Percentiles rank a stretch among this genome's conserved stretches.
Evolutionary conservation across 2,797 vertebrate species (phyloP).

Genomic region (Mus minutoides): DNA sequence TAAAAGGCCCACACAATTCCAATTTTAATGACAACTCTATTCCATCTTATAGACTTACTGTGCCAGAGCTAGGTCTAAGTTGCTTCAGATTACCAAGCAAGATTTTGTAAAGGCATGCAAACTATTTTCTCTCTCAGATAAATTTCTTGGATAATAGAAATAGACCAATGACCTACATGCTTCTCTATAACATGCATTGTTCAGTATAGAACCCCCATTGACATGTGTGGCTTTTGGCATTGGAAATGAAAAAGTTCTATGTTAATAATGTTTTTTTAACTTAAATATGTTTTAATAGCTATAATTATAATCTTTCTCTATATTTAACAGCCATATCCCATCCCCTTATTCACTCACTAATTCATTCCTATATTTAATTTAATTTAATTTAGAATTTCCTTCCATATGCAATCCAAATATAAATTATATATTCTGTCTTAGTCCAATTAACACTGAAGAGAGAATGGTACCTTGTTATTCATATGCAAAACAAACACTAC

Average conservation of each 20-base stretch:
- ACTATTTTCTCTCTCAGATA: conserved; percentile 40
- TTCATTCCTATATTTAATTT: no score
- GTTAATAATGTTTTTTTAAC: conserved; percentile 37
- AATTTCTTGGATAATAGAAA: conserved; percentile 11
- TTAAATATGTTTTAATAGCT: conserved; percentile 46
- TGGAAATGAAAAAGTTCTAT: conserved; percentile 37
- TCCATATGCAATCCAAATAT: background rate
- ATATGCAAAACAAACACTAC: conserved; percentile 15
- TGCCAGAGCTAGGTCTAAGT: background rate
- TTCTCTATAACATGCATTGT: background rate
- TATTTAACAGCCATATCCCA: no score
- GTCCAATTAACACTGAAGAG: conserved; percentile 45
- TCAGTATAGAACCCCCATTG: background rate
- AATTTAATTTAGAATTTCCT: background rate
- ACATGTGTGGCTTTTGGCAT: background rate
- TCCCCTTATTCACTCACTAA: no score
- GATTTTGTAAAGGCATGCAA: background rate
- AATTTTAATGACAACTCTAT: conserved; percentile 27
- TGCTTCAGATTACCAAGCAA: background rate
- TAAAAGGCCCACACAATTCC: conserved; percentile 62
- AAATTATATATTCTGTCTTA: conserved; percentile 15
- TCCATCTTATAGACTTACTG: conserved; percentile 19
- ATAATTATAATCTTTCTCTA: conserved; percentile 22
- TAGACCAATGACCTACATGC: background rate
- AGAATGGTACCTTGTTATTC: conserved; percentile 5